A percentile compares a stretch with the other conserved stretches of the same genome.
phyloP scores from a whole-genome alignment of 2,797 vertebrate genomes.

The Florisuga fusca region DNA sequence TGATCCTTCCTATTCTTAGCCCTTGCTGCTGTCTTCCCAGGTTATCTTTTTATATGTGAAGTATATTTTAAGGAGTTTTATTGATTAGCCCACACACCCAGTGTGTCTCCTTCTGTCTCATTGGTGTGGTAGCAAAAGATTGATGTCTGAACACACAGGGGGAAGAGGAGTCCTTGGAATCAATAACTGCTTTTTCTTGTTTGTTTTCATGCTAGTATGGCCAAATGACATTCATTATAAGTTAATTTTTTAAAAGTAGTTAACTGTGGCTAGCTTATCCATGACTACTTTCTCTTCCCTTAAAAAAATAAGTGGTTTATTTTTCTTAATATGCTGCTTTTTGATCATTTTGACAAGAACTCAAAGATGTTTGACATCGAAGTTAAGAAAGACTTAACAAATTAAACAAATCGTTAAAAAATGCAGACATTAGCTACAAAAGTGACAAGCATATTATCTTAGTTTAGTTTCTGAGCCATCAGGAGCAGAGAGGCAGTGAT shows the following conservation, averaged over 20 bases:
- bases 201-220: background rate
- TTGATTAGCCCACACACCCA: fast-evolving
- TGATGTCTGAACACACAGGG: background rate
- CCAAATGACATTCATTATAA: background rate
- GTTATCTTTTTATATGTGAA: background rate
- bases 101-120: background rate
- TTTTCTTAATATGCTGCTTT: background rate
- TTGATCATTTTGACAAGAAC: background rate
- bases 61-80: background rate
- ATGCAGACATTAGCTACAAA: background rate
- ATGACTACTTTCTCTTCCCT: background rate
- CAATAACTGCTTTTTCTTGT: background rate
- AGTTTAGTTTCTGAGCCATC: background rate
- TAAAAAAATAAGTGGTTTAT: background rate
- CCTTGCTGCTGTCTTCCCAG: background rate
- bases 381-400: conserved; percentile 4
- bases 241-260: background rate
- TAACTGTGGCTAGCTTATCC: background rate
- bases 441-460: conserved; percentile 2
- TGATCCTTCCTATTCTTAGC: background rate
- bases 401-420: conserved; percentile 12
- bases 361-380: background rate
- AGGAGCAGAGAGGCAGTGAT: background rate
- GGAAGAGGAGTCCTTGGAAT: background rate
- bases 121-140: background rate